Percentiles rank a stretch among this genome's conserved stretches.
Conservation (phyloP, 2,888 invertebrate species). For the Doris montereyensis region DNA sequence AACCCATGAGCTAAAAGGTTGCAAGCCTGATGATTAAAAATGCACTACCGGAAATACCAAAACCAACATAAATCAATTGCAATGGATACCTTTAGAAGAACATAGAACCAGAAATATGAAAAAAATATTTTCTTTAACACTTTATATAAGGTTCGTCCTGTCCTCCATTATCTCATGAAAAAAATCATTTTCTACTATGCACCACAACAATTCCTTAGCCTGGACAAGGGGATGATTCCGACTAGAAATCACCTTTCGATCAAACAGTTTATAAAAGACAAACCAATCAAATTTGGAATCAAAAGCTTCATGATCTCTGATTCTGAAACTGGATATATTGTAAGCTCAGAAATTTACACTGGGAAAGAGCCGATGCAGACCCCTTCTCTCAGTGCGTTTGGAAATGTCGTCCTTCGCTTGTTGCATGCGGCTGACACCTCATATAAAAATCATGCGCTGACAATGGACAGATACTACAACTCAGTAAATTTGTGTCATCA, state of each 20-base stretch:
- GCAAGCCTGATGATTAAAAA: no score
- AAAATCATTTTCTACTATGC: background rate
- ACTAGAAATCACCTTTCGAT: background rate
- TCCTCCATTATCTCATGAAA: background rate
- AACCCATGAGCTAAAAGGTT: no score
- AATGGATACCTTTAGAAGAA: no score
- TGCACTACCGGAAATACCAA: no score
- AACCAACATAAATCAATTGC: no score
- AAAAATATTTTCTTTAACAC: no score
- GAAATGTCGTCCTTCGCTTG: slow-evolving; percentile 38
- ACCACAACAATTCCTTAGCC: background rate
- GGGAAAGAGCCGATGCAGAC: background rate
- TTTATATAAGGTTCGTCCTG: background rate
- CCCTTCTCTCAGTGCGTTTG: slow-evolving; percentile 31
- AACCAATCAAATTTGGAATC: background rate
- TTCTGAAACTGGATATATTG: background rate
- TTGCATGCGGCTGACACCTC: slow-evolving; percentile 5
- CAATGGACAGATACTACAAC: slow-evolving; percentile 35
- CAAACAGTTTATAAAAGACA: background rate
- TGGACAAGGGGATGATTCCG: no score
- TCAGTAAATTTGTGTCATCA: slow-evolving; percentile 32
- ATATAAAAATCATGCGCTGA: slow-evolving; percentile 35
- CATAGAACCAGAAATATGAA: no score
- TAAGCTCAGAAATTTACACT: background rate
- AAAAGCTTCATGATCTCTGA: background rate